Conservation (phyloP, 2,797 vertebrate genomes). For the Onychomys leucogaster region DNA sequence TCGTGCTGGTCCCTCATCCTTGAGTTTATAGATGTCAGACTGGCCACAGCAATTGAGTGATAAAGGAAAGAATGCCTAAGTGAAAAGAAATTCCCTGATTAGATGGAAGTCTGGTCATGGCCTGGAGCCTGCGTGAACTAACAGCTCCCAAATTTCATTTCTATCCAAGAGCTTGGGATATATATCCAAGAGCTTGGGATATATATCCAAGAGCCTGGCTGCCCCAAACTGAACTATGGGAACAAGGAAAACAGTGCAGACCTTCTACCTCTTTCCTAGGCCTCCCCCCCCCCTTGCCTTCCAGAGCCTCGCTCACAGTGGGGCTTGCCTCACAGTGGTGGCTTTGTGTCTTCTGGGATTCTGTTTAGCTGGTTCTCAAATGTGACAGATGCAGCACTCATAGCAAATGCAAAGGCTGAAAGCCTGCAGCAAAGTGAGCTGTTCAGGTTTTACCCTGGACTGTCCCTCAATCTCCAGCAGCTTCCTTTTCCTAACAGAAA, state of each 20-base stretch:
- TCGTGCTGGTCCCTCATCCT: background rate
- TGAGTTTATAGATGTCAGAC: background rate
- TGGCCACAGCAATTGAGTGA: background rate
- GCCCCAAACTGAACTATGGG: background rate
- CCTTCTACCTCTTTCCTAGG: background rate
- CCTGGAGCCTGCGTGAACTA: background rate
- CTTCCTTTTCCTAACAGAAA: background rate
- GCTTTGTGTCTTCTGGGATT: background rate
- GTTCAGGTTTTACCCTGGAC: background rate
- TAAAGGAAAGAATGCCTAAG: background rate
- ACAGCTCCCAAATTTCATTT: slow-evolving; percentile 7
- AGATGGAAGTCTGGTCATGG: background rate
- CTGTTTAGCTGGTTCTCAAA: background rate
- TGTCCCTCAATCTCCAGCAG: background rate
- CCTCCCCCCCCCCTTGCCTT: slow-evolving; percentile 5
- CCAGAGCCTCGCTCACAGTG: background rate
- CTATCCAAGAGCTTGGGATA: background rate
- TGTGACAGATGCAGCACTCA: background rate
- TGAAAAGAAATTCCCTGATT: background rate
- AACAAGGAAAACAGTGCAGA: background rate
- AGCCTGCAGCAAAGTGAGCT: background rate
- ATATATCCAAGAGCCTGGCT: too few species aligned
- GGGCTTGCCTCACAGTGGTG: background rate
- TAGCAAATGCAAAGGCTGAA: slow-evolving; percentile 32
- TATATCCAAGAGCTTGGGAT: background rate